Evolutionary conservation across 2,888 invertebrate species (phyloP).

Genomic region (Eupithecia subfuscata): DNA sequence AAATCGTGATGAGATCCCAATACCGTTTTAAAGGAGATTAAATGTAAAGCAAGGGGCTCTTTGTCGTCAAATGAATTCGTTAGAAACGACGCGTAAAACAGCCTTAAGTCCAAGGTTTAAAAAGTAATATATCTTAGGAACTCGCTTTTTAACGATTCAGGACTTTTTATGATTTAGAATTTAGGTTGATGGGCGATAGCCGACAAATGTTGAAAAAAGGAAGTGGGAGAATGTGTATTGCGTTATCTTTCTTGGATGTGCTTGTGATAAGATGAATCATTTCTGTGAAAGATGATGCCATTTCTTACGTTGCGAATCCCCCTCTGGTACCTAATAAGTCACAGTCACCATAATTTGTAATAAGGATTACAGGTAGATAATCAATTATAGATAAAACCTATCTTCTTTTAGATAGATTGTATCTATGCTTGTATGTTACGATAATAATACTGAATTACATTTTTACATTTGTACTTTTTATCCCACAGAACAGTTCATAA

Average conservation of each 20-base stretch:
- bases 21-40: constrained; percentile 46
- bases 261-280: neutral
- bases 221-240: constrained; percentile 5
- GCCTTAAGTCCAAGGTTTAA: constrained; percentile 22
- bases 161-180: constrained; percentile 25
- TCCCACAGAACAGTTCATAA: too few species aligned
- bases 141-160: constrained; percentile 27
- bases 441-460: neutral
- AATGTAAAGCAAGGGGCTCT: constrained; percentile 46
- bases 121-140: constrained; percentile 24
- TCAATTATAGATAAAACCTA: neutral
- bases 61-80: constrained; percentile 42
- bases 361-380: neutral
- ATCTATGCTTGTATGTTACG: neutral
- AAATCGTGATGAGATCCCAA: constrained; percentile 50
- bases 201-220: neutral
- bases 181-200: constrained; percentile 27
- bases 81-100: constrained; percentile 28
- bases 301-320: neutral
- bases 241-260: constrained; percentile 9
- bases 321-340: neutral
- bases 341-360: neutral
- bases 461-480: neutral
- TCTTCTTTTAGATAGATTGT: neutral
- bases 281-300: constrained; percentile 7